Percentiles rank a stretch among this genome's conserved stretches.
These are phyloP conservation scores for Brachyhypopomus occidentalis DNA, from an alignment of 2,113 vertebrate genomes.

Conservation along the genomic window DNA sequence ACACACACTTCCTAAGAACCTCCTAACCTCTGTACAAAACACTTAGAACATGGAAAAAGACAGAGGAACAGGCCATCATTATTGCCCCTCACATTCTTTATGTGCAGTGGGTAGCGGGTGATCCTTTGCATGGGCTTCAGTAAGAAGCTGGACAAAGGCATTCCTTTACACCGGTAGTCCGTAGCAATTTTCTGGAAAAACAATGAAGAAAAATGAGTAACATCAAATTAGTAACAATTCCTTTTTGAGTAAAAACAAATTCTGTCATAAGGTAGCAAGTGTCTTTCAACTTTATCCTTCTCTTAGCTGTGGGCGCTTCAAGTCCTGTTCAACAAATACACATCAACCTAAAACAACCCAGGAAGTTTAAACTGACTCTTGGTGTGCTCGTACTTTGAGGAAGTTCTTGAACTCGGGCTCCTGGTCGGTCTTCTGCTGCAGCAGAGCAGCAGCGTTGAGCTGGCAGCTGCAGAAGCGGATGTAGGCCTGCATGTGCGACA, in stretches of 20 bases:
- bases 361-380: neutral
- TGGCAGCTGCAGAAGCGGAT: conserved; percentile 95
- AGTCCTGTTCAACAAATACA: too few relatives aligned
- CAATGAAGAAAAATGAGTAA: neutral
- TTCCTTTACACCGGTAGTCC: conserved; percentile 93
- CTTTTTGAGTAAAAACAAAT: neutral
- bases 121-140: conserved; percentile 98
- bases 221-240: neutral
- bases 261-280: neutral
- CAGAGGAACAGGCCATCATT: neutral
- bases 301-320: neutral
- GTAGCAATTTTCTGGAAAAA: conserved; percentile 85
- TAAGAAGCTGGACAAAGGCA: conserved; percentile 97
- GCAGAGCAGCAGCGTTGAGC: conserved; percentile 83
- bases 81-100: conserved; percentile 84
- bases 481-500: conserved; percentile 95
- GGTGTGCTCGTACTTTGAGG: conserved; percentile 80
- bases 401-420: conserved; percentile 91
- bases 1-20: neutral
- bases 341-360: too few relatives aligned
- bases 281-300: too few relatives aligned
- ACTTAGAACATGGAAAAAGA: neutral
- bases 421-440: conserved; percentile 89
- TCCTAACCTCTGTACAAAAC: neutral
- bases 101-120: conserved; percentile 95